Evolutionary conservation across 1,140 invertebrate species (phyloP).

Genomic region (Caenorhabditis tropicalis): DNA sequence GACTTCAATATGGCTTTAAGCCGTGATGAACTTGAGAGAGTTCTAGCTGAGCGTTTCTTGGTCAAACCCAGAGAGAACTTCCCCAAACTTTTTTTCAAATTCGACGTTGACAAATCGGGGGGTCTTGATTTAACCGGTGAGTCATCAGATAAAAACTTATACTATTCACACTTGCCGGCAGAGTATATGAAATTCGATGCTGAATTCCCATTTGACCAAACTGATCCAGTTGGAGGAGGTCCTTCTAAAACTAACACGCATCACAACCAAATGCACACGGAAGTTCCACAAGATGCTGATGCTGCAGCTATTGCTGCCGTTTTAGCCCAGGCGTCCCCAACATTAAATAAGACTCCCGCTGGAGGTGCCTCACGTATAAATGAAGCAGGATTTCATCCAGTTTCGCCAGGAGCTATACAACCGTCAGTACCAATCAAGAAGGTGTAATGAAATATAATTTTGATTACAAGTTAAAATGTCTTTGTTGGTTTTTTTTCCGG

Average conservation of each 20-base stretch:
- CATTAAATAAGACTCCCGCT: neutral
- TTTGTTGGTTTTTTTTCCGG: no score
- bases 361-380: neutral
- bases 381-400: neutral
- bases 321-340: neutral
- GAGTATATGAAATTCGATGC: constrained; percentile 56
- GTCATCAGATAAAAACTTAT: neutral
- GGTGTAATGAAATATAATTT: neutral
- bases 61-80: constrained; percentile 51
- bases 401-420: neutral
- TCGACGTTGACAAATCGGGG: constrained; percentile 51
- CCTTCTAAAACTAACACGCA: neutral
- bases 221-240: constrained; percentile 39
- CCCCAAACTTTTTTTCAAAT: constrained; percentile 46
- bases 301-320: constrained; percentile 12
- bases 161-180: no score
- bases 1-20: constrained; percentile 46
- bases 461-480: neutral
- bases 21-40: constrained; percentile 31
- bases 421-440: neutral
- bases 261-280: neutral
- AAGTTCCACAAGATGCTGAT: constrained; percentile 3
- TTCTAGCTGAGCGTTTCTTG: constrained; percentile 48
- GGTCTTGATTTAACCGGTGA: constrained; percentile 50
- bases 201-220: constrained; percentile 56